phyloP scores from a whole-genome alignment of 2,797 vertebrate genomes.

The Enteromius fasciolatus region DNA sequence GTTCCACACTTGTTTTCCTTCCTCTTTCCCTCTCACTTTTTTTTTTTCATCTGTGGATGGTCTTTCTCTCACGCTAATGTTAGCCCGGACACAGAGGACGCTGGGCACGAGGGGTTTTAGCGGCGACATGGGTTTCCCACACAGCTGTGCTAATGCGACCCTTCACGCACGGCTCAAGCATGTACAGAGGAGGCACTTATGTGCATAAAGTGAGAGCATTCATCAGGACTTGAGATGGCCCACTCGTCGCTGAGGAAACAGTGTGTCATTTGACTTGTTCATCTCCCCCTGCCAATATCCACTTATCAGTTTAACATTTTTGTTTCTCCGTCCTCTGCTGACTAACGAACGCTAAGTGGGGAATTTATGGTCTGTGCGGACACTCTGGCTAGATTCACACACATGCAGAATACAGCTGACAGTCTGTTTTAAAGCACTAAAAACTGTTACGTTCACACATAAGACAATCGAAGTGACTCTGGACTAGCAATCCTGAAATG shows the following conservation, averaged over 20 bases:
- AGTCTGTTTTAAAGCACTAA: neutral
- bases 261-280: slow-evolving; percentile 67
- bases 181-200: slow-evolving; percentile 71
- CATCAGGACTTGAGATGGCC: slow-evolving; percentile 68
- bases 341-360: neutral
- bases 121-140: slow-evolving; percentile 74
- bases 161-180: slow-evolving; percentile 58
- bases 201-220: slow-evolving; percentile 81
- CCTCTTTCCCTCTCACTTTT: slow-evolving; percentile 16
- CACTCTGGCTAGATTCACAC: slow-evolving; percentile 10
- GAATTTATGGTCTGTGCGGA: neutral
- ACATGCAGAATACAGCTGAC: neutral
- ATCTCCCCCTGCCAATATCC: neutral
- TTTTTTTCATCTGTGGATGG: neutral
- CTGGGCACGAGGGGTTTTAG: slow-evolving; percentile 38
- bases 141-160: slow-evolving; percentile 66
- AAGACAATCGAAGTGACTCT: neutral
- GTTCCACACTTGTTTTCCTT: slow-evolving; percentile 37
- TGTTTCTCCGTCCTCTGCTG: slow-evolving; percentile 31
- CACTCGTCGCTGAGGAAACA: slow-evolving; percentile 76
- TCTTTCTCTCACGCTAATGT: slow-evolving; percentile 39
- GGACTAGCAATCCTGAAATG: neutral
- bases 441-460: neutral
- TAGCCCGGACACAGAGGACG: slow-evolving; percentile 12
- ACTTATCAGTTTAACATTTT: slow-evolving; percentile 69